Evolutionary conservation across 2,113 vertebrate genomes (phyloP).

Genomic region (Heterocephalus glaber): DNA sequence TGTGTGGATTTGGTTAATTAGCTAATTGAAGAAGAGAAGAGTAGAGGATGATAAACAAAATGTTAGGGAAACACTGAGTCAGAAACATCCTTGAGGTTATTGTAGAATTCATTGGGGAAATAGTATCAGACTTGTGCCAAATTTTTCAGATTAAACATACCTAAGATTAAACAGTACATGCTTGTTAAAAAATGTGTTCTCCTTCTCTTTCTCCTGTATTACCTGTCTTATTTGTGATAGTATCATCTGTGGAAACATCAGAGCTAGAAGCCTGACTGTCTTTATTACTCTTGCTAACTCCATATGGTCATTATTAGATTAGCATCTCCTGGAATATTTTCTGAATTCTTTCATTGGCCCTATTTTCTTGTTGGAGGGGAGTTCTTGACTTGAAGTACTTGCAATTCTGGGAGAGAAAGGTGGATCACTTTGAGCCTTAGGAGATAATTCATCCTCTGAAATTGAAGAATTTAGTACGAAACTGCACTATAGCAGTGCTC

Average conservation of each 20-base stretch:
- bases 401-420: neutral
- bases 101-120: neutral
- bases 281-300: neutral
- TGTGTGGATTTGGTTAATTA: slow-evolving; percentile 12
- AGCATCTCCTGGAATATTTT: neutral
- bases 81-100: neutral
- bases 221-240: neutral
- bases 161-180: neutral
- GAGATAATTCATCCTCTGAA: neutral
- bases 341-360: neutral
- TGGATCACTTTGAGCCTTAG: neutral
- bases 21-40: neutral
- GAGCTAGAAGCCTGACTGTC: neutral
- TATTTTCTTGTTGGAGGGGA: neutral
- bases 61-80: neutral
- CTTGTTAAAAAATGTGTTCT: neutral
- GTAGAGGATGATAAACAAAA: neutral
- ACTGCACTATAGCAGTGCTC: neutral
- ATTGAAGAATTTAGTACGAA: neutral
- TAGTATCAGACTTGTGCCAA: neutral
- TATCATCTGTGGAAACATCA: neutral
- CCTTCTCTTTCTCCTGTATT: neutral
- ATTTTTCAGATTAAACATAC: neutral
- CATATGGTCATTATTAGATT: neutral
- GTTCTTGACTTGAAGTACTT: neutral